Base-by-base conservation (phyloP, 2,113 vertebrate genomes). In the Cyanoramphus novaezelandiae region DNA sequence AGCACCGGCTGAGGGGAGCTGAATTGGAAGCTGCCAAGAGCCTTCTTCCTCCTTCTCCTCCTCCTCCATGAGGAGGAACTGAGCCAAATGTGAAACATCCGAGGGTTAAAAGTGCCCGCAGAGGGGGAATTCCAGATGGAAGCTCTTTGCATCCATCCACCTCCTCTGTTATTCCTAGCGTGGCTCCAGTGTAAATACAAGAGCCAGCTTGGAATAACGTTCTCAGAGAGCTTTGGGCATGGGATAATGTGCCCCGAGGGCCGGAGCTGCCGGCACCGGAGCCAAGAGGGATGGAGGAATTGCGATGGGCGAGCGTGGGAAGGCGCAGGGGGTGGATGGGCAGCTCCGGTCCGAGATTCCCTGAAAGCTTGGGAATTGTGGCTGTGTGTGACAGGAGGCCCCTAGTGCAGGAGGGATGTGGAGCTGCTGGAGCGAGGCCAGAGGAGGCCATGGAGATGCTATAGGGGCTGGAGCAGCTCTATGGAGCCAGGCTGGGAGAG, bases 211-310 rank as follows among this genome's bases (percentile, higher is more conserved):
- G 3, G 59, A 31, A 29, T 4, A n/a, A 27, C 10, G 69, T 37
- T 57, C 64, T 63, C 77, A 43, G 69, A 74, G 29, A n/a, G 55
- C 43, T 71, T 6, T 0, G 15, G 1, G 83, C 65, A 0, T 0
- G 24, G 79, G 55, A 65, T 3, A 15, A 63, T 0, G 53, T 0
- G 13, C 7, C 33, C 39, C 11, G 0, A 4, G 77, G 53, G 88
- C 5, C 1, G 3, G 43, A 20, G 44, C 1, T 57, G 3, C 8
- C 0, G 0, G 4, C 1, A 4, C 25, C 0, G 1, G 59, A 50
- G 91, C 37, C 62, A 31, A 39, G 44, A 27, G 17, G 29, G 46
- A 46, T 10, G 2, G 74, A 33, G 28, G 2, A 0, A 4, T 31
- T n/a, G 7, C 1, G 1, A n/a, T 31, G 43, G 57, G 31, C 0